Evolutionary conservation across 2,888 invertebrate species (phyloP).

Genomic region (Tanytarsus gracilentus): DNA sequence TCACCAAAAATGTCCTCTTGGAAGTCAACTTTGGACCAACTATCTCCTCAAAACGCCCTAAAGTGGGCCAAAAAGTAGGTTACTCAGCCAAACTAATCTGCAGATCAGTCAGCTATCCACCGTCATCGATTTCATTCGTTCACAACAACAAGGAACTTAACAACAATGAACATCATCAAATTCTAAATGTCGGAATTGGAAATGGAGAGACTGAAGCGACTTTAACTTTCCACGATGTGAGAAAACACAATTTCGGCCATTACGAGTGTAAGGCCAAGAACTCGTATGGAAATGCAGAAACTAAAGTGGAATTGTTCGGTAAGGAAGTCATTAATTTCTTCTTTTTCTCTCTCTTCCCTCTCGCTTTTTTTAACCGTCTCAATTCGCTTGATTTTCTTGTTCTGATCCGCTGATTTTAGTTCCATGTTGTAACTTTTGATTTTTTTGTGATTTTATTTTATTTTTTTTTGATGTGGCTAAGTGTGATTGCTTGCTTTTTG

Average conservation of each 20-base stretch:
- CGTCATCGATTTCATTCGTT: slow-evolving; percentile 20
- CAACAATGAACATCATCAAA: slow-evolving; percentile 24
- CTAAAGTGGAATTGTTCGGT: slow-evolving; percentile 22
- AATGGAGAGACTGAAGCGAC: slow-evolving; percentile 22
- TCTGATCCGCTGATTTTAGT: slow-evolving; percentile 5
- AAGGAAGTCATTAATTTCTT: slow-evolving; percentile 10
- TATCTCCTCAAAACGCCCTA: slow-evolving; percentile 19
- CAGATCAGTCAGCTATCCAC: slow-evolving; percentile 5
- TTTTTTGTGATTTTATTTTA: background rate
- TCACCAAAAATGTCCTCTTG: slow-evolving; percentile 3
- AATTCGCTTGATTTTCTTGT: background rate
- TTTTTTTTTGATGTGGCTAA: slow-evolving; percentile 4
- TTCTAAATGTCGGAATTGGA: slow-evolving; percentile 4
- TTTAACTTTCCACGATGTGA: slow-evolving; percentile 1
- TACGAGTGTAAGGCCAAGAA: slow-evolving; percentile 24
- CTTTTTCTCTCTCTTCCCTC: background rate
- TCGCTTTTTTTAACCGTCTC: background rate
- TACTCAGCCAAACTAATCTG: slow-evolving; percentile 21
- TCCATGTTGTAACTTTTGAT: slow-evolving; percentile 10
- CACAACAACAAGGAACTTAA: slow-evolving; percentile 12
- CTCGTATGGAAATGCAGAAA: slow-evolving; percentile 5
- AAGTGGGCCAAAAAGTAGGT: slow-evolving; percentile 19
- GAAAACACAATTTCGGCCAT: slow-evolving; percentile 17
- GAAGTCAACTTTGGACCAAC: slow-evolving; percentile 23
- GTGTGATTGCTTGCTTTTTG: slow-evolving; percentile 7